These are phyloP conservation scores for Fistularia tabacaria DNA, from an alignment of 2,797 vertebrate species.

Conservation along the genomic window DNA sequence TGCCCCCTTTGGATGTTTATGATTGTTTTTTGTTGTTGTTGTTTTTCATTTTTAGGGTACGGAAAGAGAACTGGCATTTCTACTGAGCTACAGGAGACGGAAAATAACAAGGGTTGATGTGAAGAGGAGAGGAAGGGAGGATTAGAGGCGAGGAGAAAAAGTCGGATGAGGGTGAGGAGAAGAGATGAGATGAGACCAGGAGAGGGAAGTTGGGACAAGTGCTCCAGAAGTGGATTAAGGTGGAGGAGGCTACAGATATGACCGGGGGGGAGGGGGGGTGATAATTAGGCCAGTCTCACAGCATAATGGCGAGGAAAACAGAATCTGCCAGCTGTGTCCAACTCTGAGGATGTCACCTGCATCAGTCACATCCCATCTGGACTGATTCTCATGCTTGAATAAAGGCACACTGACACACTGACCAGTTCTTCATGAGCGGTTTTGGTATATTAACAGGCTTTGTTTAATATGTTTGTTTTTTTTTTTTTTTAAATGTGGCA, in stretches of 20 bases:
- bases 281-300: slow-evolving; percentile 73
- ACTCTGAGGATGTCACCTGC: slow-evolving; percentile 57
- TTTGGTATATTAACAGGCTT: slow-evolving; percentile 7
- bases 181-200: slow-evolving; percentile 50
- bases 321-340: slow-evolving; percentile 71
- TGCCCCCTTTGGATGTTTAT: not conserved
- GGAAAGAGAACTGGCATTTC: slow-evolving; percentile 23
- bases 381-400: slow-evolving; percentile 1
- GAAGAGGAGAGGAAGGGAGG: slow-evolving; percentile 15
- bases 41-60: slow-evolving; percentile 9
- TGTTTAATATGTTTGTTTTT: not conserved
- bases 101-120: slow-evolving; percentile 30
- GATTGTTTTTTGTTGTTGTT: too few relatives aligned
- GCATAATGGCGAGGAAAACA: slow-evolving; percentile 65
- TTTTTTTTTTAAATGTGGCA: slow-evolving; percentile 29
- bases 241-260: slow-evolving; percentile 51
- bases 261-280: slow-evolving; percentile 17
- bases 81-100: slow-evolving; percentile 59
- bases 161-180: slow-evolving; percentile 54
- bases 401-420: slow-evolving; percentile 32
- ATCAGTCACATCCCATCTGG: slow-evolving; percentile 72
- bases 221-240: slow-evolving; percentile 59
- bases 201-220: slow-evolving; percentile 50
- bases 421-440: slow-evolving; percentile 42
- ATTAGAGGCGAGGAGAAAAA: slow-evolving; percentile 38